phyloP scores from a whole-genome alignment of 2,888 invertebrate species.

The Oscheius myriophilus region DNA sequence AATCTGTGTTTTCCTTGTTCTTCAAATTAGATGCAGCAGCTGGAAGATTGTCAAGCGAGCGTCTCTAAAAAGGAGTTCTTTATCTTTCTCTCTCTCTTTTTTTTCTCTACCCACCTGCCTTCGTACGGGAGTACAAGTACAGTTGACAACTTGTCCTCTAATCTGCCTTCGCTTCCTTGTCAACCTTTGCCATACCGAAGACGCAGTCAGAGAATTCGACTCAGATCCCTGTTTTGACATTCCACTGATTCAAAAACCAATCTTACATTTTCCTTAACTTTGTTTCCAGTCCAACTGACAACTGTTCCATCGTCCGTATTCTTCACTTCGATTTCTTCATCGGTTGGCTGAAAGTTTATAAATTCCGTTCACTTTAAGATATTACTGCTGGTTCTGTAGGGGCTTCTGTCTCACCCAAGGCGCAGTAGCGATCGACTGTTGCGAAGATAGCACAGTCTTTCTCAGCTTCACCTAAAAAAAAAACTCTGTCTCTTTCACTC shows the following conservation, averaged over 20 bases:
- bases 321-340: slow-evolving; percentile 13
- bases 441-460: slow-evolving; percentile 23
- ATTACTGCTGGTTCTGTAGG: background rate
- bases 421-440: slow-evolving; percentile 15
- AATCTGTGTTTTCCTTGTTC: background rate
- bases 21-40: background rate
- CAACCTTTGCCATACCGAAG: slow-evolving; percentile 17
- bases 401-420: background rate
- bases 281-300: slow-evolving; percentile 23
- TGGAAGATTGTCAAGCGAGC: background rate
- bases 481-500: no score
- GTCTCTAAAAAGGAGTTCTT: slow-evolving; percentile 4
- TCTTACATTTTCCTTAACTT: slow-evolving; percentile 18
- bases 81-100: no score
- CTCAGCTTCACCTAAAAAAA: slow-evolving; percentile 17
- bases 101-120: slow-evolving; percentile 5
- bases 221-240: slow-evolving; percentile 2
- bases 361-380: background rate
- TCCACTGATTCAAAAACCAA: background rate
- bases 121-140: slow-evolving; percentile 21
- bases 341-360: slow-evolving; percentile 2
- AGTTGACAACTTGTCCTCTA: slow-evolving; percentile 19
- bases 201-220: slow-evolving; percentile 10
- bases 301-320: slow-evolving; percentile 15
- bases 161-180: slow-evolving; percentile 5